Percentiles rank a stretch among this genome's conserved stretches.
These are phyloP conservation scores for Hipposideros armiger DNA, from an alignment of 2,113 vertebrate species.

Conservation along the genomic window DNA sequence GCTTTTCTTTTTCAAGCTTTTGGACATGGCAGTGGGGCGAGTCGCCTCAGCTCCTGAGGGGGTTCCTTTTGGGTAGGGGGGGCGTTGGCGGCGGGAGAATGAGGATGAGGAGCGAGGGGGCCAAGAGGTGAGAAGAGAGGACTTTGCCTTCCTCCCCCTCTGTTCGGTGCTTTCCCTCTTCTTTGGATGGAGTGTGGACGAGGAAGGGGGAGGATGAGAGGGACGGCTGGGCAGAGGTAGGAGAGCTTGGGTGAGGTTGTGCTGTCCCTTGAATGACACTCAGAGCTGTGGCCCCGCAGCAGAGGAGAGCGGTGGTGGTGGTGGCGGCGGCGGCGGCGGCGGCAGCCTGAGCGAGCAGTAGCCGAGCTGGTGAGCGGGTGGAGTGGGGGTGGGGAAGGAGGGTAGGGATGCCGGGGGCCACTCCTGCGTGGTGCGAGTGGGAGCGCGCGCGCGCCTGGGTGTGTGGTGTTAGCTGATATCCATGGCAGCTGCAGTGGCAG, in stretches of 20 bases:
- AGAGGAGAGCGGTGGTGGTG: slow-evolving; percentile 63
- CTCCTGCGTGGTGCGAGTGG: slow-evolving; percentile 75
- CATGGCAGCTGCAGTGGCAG: slow-evolving; percentile 86
- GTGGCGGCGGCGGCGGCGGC: slow-evolving; percentile 65
- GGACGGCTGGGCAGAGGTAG: slow-evolving; percentile 72
- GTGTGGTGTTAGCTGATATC: slow-evolving; percentile 86
- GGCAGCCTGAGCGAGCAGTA: slow-evolving; percentile 71
- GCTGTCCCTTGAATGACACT: slow-evolving; percentile 83
- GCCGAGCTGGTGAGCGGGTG: slow-evolving; percentile 73
- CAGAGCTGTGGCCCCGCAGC: slow-evolving; percentile 79
- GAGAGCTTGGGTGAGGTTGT: slow-evolving; percentile 72
- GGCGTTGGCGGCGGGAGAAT: slow-evolving; percentile 49
- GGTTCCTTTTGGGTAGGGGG: slow-evolving; percentile 46
- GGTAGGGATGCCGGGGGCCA: slow-evolving; percentile 80
- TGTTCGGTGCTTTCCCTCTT: slow-evolving; percentile 69
- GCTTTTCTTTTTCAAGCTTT: slow-evolving; percentile 96
- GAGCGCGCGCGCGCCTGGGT: slow-evolving; percentile 73
- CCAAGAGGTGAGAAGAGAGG: slow-evolving; percentile 41
- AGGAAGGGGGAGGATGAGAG: slow-evolving; percentile 62
- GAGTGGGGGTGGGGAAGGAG: slow-evolving; percentile 72
- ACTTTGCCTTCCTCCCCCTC: slow-evolving; percentile 78
- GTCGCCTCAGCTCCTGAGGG: slow-evolving; percentile 78
- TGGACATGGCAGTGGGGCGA: slow-evolving; percentile 94
- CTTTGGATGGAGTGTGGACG: slow-evolving; percentile 77
- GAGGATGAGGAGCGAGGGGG: slow-evolving; percentile 67